Percentiles rank a stretch among this genome's conserved stretches.
These are phyloP conservation scores for Coelopa pilipes DNA, from an alignment of 2,888 invertebrate species.

Conservation along the genomic window DNA sequence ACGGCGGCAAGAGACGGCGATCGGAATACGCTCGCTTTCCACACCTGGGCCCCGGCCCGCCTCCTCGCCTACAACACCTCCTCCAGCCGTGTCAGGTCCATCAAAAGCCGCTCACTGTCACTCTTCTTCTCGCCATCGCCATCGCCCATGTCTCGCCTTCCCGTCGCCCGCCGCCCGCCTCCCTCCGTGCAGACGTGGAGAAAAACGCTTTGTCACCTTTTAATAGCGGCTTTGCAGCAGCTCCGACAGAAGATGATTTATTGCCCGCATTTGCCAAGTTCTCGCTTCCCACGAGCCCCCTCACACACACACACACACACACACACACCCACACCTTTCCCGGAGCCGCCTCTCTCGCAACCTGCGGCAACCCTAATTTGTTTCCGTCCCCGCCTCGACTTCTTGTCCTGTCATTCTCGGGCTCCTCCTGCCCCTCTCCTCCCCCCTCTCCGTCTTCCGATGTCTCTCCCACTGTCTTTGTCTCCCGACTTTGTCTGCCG, in stretches of 20 bases:
- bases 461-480: background rate
- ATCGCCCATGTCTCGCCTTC: background rate
- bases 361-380: conserved; percentile 19
- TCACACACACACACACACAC: too few relatives aligned
- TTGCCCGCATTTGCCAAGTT: too few relatives aligned
- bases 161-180: background rate
- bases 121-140: background rate
- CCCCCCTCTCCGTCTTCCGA: too few relatives aligned
- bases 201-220: conserved; percentile 1
- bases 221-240: background rate
- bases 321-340: background rate
- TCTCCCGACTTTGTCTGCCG: background rate
- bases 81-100: too few relatives aligned
- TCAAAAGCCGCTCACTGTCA: too few relatives aligned
- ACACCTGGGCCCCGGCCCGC: too few relatives aligned
- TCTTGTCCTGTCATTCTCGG: background rate
- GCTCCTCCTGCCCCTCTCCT: too few relatives aligned
- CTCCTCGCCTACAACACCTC: background rate
- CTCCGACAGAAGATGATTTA: too few relatives aligned
- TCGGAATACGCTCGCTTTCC: too few relatives aligned
- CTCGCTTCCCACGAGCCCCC: too few relatives aligned
- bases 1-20: too few relatives aligned
- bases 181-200: background rate
- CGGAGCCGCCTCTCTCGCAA: background rate
- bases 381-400: background rate